These are phyloP conservation scores for Pseudoatta argentina DNA, from an alignment of 1,140 invertebrate species.

Conservation along the genomic window DNA sequence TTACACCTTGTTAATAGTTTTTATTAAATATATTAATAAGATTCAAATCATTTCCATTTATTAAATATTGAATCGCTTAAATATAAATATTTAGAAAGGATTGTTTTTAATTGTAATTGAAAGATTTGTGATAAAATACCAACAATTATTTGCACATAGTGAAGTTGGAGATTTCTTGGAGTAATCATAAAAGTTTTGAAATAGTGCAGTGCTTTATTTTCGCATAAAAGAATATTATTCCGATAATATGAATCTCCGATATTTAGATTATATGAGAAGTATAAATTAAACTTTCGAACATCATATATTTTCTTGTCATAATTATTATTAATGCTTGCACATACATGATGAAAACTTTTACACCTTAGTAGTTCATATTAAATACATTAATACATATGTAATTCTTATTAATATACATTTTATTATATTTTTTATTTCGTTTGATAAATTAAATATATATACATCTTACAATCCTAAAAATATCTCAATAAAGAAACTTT, in stretches of 20 bases:
- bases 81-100: not conserved
- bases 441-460: not conserved
- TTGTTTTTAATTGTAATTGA: not conserved
- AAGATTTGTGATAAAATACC: not conserved
- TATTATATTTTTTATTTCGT: not conserved
- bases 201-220: not conserved
- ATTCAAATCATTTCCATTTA: not conserved
- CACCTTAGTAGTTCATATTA: not conserved
- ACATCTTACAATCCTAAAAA: not conserved
- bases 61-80: not conserved
- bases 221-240: not conserved
- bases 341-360: not conserved
- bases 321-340: not conserved
- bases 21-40: too few species aligned
- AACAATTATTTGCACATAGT: not conserved
- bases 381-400: not conserved
- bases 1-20: not conserved
- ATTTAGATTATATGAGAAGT: not conserved
- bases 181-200: not conserved
- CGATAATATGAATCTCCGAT: not conserved
- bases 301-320: not conserved
- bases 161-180: not conserved
- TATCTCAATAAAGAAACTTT: not conserved
- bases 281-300: conserved; percentile 1
- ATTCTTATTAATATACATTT: not conserved